Evolutionary conservation across 2,888 invertebrate species (phyloP), one percentile per base, ranked within the genome.

Genomic region (Leucophenga maculata): DNA sequence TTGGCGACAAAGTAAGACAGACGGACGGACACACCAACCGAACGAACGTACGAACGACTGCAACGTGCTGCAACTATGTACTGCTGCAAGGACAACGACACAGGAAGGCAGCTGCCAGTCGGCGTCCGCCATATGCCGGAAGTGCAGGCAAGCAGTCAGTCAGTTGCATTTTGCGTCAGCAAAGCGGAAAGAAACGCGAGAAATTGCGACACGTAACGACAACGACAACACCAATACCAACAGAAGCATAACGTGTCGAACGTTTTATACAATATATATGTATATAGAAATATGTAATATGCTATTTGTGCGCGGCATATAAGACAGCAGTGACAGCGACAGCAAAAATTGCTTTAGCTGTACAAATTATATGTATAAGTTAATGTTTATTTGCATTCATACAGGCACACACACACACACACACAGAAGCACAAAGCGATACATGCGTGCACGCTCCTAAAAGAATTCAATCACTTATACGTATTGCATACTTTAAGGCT

Each of bases 41-140:
- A 1, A 11, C 9, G 20, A 22, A 8, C 6, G 16, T 11, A 1
- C 8, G 48, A 48, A 4, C 18, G 48, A 26, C 22, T 59, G 22
- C 62, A 46, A 26, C n/a, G 22, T 48, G 62, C 62, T 64, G 62
- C 62, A 48, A 6, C 39, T 39, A 39, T 39, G 39, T 39, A 39
- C 9, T 39, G 8, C 46, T 16, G 50, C 50, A 50, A 18, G n/a
- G 50, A n/a, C 50, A 18, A 50, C n/a, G 16, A 50, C n/a, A 11
- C 50, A 50, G 62, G 62, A 64, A 64, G 48, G 6, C 62, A 22
- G 62, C 48, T 20, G n/a, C 20, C 62, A 64, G 46, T 64, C 18
- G 62, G 62, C 62, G 62, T 48, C 46, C 62, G 62, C 62, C 22
- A 22, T 62, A 62, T 62, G 62, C 62, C 62, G 62, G 62, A 64